Base-by-base conservation (phyloP, 1,140 invertebrate genomes). In the Vanessa tameamea region DNA sequence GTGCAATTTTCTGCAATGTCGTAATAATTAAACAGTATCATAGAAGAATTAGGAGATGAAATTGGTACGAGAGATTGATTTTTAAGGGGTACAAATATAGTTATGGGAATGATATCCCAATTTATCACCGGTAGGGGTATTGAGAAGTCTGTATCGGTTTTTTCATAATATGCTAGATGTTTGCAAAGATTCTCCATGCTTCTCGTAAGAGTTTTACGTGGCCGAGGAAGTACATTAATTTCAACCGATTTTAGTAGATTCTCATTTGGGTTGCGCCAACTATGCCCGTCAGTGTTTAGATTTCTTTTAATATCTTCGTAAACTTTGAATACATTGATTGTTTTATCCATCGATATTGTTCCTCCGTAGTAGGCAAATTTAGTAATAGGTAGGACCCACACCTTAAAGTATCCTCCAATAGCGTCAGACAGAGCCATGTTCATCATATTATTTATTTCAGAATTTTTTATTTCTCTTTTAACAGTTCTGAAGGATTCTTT, bases 351-450 rank as follows among this genome's bases (percentile, higher is more conserved):
- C 7, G 82, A 80, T 13, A 90, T 64, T 0, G 76, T 81, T 23
- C 90, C 90, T 37, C 82, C 85, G 53, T 92, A 92, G 65, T 82
- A 92, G 0, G 83, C 75, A 4, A 85, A 82, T 77, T 89, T 91
- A 8, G 87, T 83, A 7, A 89, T 75, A 0, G 90, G 90, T 47
- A 91, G 64, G 3, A 86, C 76, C 83, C 84, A 88, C 9, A 82
- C 69, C 80, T 90, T 90, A 4, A 91, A 53, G 64, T 88, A 91
- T 8, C 90, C 89, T 61, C 89, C 90, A 13, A 91, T 63, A 6
- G 75, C 80, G 71, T 92, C 90, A 0, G 87, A 88, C 1, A 88
- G 72, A 7, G 89, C 89, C 14, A 71, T 77, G 7, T 84, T 82
- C 78, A 92, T 81, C 0, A 87, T 76, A 26, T 77, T 78, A 48